Percentiles rank a stretch among this genome's conserved stretches.
Evolutionary conservation across 2,888 invertebrate genomes (phyloP).

Genomic region (Cactoblastis cactorum): DNA sequence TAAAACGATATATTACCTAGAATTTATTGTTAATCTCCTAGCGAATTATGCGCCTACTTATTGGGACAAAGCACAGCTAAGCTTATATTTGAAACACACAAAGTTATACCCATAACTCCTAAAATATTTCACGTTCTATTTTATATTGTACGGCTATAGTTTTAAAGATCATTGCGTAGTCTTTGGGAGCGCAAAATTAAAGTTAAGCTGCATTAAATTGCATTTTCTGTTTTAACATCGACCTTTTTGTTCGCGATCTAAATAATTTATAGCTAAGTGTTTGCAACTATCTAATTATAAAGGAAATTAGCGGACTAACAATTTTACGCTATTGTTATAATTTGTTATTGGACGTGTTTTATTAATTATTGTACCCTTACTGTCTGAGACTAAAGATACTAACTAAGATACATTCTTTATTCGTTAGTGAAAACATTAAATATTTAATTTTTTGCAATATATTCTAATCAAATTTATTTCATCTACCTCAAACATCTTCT

Average conservation of each 20-base stretch:
- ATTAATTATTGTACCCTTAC: background rate
- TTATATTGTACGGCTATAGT: background rate
- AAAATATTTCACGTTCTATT: background rate
- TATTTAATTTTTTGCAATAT: no score
- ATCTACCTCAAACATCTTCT: no score
- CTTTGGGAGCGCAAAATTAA: background rate
- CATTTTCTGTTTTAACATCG: conserved; percentile 33
- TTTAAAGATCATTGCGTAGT: background rate
- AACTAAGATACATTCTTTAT: no score
- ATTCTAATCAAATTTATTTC: no score
- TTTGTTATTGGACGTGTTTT: background rate
- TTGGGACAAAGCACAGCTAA: conserved; percentile 31
- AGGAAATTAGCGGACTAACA: conserved; percentile 21
- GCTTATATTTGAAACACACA: conserved; percentile 21
- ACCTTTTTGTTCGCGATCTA: conserved; percentile 34
- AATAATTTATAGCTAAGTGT: conserved; percentile 29
- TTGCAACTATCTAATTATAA: conserved; percentile 29
- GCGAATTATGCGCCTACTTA: conserved; percentile 33
- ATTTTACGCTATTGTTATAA: conserved; percentile 5
- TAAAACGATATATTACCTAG: conserved; percentile 30
- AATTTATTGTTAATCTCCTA: conserved; percentile 42
- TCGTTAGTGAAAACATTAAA: no score
- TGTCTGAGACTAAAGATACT: no score
- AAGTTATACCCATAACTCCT: background rate
- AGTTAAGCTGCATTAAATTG: conserved; percentile 23